These are phyloP conservation scores for Dasysyrphus albostriatus DNA, from an alignment of 2,888 invertebrate genomes.

Conservation along the genomic window DNA sequence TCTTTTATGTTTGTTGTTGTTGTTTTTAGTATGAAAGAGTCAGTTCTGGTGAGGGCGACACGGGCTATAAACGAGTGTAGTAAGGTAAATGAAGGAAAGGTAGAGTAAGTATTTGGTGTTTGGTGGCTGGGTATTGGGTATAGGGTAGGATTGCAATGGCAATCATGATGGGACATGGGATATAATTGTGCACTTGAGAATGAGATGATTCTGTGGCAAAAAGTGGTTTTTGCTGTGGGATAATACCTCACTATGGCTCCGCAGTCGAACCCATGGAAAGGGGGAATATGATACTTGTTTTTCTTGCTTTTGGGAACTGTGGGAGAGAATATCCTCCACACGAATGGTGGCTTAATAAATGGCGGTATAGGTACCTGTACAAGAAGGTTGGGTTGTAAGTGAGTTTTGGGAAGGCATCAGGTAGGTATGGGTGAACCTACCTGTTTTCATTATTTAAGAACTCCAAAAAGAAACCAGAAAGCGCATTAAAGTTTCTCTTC, in stretches of 20 bases:
- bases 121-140: conserved; percentile 29
- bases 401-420: conserved; percentile 9
- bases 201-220: conserved; percentile 70
- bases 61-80: conserved; percentile 23
- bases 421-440: conserved; percentile 10
- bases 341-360: conserved; percentile 65
- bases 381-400: conserved; percentile 42
- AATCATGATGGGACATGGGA: conserved; percentile 73
- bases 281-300: conserved; percentile 65
- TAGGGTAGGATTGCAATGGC: conserved; percentile 65
- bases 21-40: conserved; percentile 73
- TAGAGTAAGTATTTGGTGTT: conserved; percentile 26
- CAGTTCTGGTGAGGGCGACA: conserved; percentile 77
- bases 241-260: neutral
- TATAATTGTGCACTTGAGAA: conserved; percentile 75
- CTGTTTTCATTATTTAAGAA: conserved; percentile 60
- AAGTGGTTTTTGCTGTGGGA: conserved; percentile 50
- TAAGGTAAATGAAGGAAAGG: neutral
- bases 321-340: conserved; percentile 57
- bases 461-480: conserved; percentile 43
- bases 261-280: neutral
- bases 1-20: conserved; percentile 79
- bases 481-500: conserved; percentile 58
- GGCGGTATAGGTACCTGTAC: conserved; percentile 33
- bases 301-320: conserved; percentile 60